A percentile compares a stretch with the other conserved stretches of the same genome.
These are phyloP conservation scores for Melozone crissalis DNA, from an alignment of 2,113 vertebrate genomes.

Conservation along the genomic window DNA sequence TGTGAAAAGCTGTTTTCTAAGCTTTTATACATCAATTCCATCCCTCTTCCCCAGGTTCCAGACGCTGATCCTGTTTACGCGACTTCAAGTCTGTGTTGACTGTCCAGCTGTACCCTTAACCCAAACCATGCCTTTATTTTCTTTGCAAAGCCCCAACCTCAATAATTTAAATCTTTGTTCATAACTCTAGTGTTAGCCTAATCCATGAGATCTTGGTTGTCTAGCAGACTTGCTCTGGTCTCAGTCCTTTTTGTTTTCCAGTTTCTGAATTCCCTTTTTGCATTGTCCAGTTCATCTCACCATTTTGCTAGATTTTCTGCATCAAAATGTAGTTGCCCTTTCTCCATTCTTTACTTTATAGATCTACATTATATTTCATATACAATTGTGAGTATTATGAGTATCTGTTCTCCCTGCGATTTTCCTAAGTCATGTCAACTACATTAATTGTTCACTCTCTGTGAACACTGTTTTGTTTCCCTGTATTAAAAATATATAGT, in stretches of 20 bases:
- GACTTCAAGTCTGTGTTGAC: neutral
- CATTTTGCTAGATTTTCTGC: neutral
- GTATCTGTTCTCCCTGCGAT: neutral
- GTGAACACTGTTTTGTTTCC: neutral
- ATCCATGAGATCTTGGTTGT: neutral
- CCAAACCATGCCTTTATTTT: neutral
- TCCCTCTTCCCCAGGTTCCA: neutral
- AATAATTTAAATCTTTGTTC: fast-evolving
- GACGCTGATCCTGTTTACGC: neutral
- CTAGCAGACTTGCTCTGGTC: neutral
- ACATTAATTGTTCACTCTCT: neutral
- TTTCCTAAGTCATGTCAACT: neutral
- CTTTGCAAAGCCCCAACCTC: neutral
- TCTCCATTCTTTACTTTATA: neutral
- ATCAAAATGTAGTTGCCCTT: neutral
- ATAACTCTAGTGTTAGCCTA: neutral
- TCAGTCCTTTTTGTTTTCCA: neutral
- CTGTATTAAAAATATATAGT: neutral
- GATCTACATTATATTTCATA: neutral
- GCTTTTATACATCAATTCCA: neutral
- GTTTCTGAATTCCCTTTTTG: neutral
- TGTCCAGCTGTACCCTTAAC: neutral
- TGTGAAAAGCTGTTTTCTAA: neutral
- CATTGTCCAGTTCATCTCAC: neutral
- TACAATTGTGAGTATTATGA: neutral